Base-by-base conservation (phyloP, 1,140 invertebrate genomes). In the Physella acuta region DNA sequence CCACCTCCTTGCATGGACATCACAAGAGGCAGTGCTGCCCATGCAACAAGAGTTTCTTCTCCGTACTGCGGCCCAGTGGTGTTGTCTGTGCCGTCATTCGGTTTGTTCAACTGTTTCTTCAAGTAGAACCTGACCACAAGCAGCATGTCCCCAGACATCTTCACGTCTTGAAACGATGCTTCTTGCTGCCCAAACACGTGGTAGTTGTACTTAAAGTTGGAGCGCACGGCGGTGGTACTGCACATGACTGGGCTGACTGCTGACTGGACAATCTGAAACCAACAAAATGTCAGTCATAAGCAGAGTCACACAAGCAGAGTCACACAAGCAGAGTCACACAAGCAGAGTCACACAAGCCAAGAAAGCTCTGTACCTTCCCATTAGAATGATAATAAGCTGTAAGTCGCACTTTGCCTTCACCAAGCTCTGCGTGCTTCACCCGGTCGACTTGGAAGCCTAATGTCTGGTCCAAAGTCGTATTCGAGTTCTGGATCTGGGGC, bases 161-260 rank as follows among this genome's bases (percentile, higher is more conserved):
- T 73, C 14, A 83, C 77, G 65, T 79, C 78, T 52, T 78, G 73
- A 67, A 84, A 84, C 17, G 75, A 75, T 36, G 81, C 82, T 70
- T 84, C 80, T 69, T 83, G 82, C 74, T 82, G 80, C 11, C 82
- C 82, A 71, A 83, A 84, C 5, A 83, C 74, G 63, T 84, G 82
- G 67, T 83, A 84, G 37, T 76, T 73, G 72, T 78, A 74, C 66
- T 82, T 82, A 70, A 82, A 84, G 65, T 80, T 82, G 34, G 82
- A 81, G 53, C 73, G 72, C n/a, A 82, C 82, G 58, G 78, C 75
- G 17, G 79, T 81, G 49, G 82, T 84, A 71, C 77, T 80, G 71
- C 79, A 82, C 24, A 78, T 82, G 28, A 84, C 80, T 62, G 82
- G 82, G 58, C 81, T 79, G 56, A 76, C 80, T 4, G 73, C 70